Evolutionary conservation across 2,113 vertebrate genomes (phyloP), one percentile per base, ranked within the genome.

Genomic region (Calyptommatus sinebrachiatus): DNA sequence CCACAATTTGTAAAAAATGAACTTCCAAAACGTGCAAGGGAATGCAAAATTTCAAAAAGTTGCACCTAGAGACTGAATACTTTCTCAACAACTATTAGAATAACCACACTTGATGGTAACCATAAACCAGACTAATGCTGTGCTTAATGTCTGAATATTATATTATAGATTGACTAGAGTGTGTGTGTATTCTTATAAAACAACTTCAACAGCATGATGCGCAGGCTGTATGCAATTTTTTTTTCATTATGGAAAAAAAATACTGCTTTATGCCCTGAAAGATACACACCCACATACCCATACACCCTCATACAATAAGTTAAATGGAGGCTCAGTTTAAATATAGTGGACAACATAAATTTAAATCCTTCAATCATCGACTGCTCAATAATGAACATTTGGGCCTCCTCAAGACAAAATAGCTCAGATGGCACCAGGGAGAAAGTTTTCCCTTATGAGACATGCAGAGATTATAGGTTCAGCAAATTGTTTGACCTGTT

Each of bases 401-500:
- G 8, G 21, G 29, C 14, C 60, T 8, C 10, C 28, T 24, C 65
- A 76, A 74, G n/a, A 41, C 31, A 67, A 61, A 45, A 60, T 29
- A 68, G 62, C 73, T 24, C 14, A 50, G 84, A 84, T 35, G 35
- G 26, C 1, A 21, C 20, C 0, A 61, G 26, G 31, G 67, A 57
- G 63, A 66, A 76, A 28, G 18, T 29, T 21, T 20, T n/a, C 24
- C 9, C 26, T 74, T 71, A 88, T 79, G 2, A 57, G 67, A 78
- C 76, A 66, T 86, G 87, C 83, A 89, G 57, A 90, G 84, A 63
- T 18, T 18, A n/a, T 45, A 18, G 10, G 11, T 18, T 26, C 28
- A 69, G 73, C 48, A n/a, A 48, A 28, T 31, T 35, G 53, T 63
- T 26, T 77, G 50, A 35, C 20, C 20, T 74, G 62, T 67, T 80